Base-by-base conservation (phyloP, 1,140 invertebrate species). In the Orchestia grillus region DNA sequence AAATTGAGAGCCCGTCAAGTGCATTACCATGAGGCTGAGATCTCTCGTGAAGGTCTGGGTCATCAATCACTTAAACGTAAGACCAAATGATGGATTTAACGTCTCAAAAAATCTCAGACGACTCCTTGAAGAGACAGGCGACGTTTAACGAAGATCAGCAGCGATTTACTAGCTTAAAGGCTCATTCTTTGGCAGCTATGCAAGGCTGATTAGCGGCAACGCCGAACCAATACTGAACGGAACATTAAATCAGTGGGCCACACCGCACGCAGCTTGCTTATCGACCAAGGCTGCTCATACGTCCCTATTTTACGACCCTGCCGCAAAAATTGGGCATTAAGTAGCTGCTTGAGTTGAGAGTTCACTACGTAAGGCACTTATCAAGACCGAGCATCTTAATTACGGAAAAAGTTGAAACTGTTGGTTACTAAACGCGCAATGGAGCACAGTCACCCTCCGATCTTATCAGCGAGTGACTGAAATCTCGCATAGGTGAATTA, bases 171-270 rank as follows among this genome's bases (percentile, higher is more conserved):
- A 40, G 92, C 92, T 47, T 94, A 40, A 94, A 42, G 92, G 44
- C 92, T 94, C 92, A 94, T 94, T 94, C 92, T 94, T 94, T 94
- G 92, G 92, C 92, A 94, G 92, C 19, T 47, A 44, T n/a, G 41
- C 23, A 45, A 94, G 92, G 92, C 92, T 94, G 43, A 94, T 94
- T 94, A 94, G 92, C 43, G 36, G 92, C 44, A 23, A 47, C 88
- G 41, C 88, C 88, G 36, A 90, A 90, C 88, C 88, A 90, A 90
- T 90, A 90, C 43, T 90, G 88, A 41, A 90, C 88, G 41, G 41
- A 90, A 77, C 62, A 77, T 77, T 36, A 36, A 77, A 77, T 77
- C 62, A 77, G 28, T 28, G 3, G 47, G 62, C 62, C 62, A 77
- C 62, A 36, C 62, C 62, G 62, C 62, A 77, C 28, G 62, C 62